phyloP scores from a whole-genome alignment of 2,888 invertebrate species.

The Cyclophora albipunctata region DNA sequence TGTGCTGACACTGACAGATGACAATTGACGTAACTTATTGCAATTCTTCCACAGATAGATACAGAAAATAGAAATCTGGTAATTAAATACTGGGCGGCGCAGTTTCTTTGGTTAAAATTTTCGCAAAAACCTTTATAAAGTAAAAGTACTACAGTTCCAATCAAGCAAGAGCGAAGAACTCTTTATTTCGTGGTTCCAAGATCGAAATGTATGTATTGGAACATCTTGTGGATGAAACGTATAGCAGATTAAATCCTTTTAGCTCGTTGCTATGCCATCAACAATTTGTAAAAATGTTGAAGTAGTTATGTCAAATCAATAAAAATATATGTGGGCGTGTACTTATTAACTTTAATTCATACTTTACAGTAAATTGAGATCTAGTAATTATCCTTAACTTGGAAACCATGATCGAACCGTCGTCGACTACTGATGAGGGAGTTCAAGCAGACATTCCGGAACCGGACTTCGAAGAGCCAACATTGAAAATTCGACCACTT shows the following conservation, averaged over 20 bases:
- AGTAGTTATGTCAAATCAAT: too few relatives aligned
- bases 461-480: slow-evolving; percentile 33
- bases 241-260: too few relatives aligned
- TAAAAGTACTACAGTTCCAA: not conserved
- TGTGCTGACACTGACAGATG: slow-evolving; percentile 11
- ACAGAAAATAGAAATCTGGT: not conserved
- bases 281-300: too few relatives aligned
- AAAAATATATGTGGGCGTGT: too few relatives aligned
- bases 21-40: slow-evolving; percentile 6
- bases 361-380: too few relatives aligned
- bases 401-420: slow-evolving; percentile 20
- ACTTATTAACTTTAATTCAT: too few relatives aligned
- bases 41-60: not conserved
- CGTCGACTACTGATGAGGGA: slow-evolving; percentile 32
- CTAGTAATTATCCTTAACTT: too few relatives aligned
- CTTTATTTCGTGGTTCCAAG: too few relatives aligned
- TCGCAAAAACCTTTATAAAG: not conserved
- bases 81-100: not conserved
- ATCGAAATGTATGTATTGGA: too few relatives aligned
- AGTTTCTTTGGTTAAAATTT: not conserved
- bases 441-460: slow-evolving; percentile 57
- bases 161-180: too few relatives aligned
- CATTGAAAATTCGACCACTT: slow-evolving; percentile 49
- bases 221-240: too few relatives aligned
- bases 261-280: too few relatives aligned